A percentile compares a stretch with the other conserved stretches of the same genome.
Evolutionary conservation across 2,113 vertebrate species (phyloP).

Genomic region (Uria aalge): DNA sequence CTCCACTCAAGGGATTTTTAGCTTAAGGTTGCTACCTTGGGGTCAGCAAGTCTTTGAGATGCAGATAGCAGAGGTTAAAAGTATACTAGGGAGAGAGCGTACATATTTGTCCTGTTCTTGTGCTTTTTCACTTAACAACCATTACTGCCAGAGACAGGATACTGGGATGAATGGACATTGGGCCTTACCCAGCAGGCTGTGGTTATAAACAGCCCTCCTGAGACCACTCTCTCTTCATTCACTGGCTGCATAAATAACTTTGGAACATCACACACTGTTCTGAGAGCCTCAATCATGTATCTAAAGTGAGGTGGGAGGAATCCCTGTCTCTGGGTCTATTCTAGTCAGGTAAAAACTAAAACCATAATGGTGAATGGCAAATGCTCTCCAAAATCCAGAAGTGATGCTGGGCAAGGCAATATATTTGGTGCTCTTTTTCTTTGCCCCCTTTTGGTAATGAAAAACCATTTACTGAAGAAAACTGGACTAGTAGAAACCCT

Average conservation of each 20-base stretch:
- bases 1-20: not conserved
- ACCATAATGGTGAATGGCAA: not conserved
- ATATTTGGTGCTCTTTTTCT: too few relatives aligned
- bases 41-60: not conserved
- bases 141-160: not conserved
- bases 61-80: not conserved
- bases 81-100: not conserved
- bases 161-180: not conserved
- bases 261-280: not conserved
- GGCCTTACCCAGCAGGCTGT: not conserved
- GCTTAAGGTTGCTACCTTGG: not conserved
- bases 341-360: not conserved
- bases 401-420: too few relatives aligned
- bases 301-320: not conserved
- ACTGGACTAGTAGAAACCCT: too few relatives aligned
- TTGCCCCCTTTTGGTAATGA: too few relatives aligned
- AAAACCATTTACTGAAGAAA: too few relatives aligned
- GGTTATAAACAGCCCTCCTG: not conserved
- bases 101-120: not conserved
- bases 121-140: conserved; percentile 12
- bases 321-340: not conserved
- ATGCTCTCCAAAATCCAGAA: not conserved
- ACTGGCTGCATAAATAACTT: not conserved
- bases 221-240: not conserved
- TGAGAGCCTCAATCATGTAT: not conserved